Conservation (phyloP, 2,888 invertebrate genomes). For the Antheraea assamensis region DNA sequence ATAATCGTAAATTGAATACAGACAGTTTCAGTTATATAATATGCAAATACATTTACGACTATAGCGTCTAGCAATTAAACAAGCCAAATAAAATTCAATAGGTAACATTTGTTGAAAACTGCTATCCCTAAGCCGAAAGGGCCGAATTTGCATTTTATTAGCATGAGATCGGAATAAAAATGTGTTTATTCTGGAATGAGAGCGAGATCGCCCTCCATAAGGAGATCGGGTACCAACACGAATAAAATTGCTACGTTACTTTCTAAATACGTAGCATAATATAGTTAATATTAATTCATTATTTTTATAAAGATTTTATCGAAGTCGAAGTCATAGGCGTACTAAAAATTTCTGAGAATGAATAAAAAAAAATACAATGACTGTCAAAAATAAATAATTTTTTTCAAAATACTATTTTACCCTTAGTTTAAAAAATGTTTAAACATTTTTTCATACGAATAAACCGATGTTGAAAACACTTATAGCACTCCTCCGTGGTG, state of each 20-base stretch:
- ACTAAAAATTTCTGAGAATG: too few species aligned
- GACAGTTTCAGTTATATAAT: constrained; percentile 41
- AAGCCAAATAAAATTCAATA: constrained; percentile 73
- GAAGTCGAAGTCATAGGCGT: background rate
- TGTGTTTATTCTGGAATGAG: constrained; percentile 75
- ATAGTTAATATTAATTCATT: constrained; percentile 54
- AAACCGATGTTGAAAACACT: too few species aligned
- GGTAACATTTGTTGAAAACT: constrained; percentile 75
- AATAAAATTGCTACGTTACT: constrained; percentile 57
- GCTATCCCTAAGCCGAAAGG: constrained; percentile 73
- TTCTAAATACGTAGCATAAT: constrained; percentile 37
- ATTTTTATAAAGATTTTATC: constrained; percentile 25
- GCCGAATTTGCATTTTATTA: constrained; percentile 77
- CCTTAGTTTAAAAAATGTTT: too few species aligned
- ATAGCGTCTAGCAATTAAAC: constrained; percentile 64
- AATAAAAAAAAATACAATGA: too few species aligned
- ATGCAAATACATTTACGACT: constrained; percentile 36
- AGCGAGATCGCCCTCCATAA: constrained; percentile 65
- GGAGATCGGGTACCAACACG: constrained; percentile 65
- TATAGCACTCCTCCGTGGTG: too few species aligned
- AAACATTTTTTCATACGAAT: too few species aligned
- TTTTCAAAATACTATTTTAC: too few species aligned
- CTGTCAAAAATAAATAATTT: too few species aligned
- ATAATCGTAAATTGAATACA: constrained; percentile 12
- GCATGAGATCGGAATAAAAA: constrained; percentile 76